Base-by-base conservation (phyloP, 2,797 vertebrate species). In the Sebastiscus albofasciatus region DNA sequence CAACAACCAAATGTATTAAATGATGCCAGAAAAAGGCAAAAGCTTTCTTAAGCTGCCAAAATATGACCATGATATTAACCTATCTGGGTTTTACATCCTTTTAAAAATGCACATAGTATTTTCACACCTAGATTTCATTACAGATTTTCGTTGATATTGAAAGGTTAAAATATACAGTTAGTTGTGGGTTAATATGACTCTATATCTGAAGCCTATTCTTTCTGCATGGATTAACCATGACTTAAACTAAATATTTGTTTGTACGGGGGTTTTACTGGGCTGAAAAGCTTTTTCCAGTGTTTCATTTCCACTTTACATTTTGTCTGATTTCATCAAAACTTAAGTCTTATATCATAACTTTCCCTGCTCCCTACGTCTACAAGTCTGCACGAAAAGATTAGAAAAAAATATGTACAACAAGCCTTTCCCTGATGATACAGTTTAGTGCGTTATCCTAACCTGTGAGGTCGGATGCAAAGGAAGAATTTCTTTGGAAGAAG, bases 401-500 rank as follows among this genome's bases (percentile, higher is more conserved):
- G 39, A 5, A 22, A 66, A 20, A 1, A 4, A 10, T 2, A 20
- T 62, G 27, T 14, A 61, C 4, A 6, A 72, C 3, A n/a, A 31
- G 5, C 16, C 5, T 67, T 34, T 8, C n/a, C 5, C 3, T 4
- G 22, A 22, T 58, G 4, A 58, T 16, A n/a, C 14, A 62, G n/a
- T 13, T 24, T 3, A 60, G 5, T 61, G 11, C 10, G 24, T 7
- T 27, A 18, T 75, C 3, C 59, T 58, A 31, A 86, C 89, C 89
- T 90, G 85, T 39, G 74, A 33, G 20, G 29, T 9, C 4, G 29
- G 52, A 66, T 62, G 79, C 7, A n/a, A 72, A n/a, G 31, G 64
- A 42, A 67, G 42, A 46, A 49, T 85, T 49, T 75, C 67, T 80
- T 79, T 75, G 42, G 83, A 82, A 64, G 80, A 77, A 67, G 58